Percentiles rank a stretch among this genome's conserved stretches.
These are phyloP conservation scores for Python bivittatus DNA, from an alignment of 2,113 vertebrate genomes.

Conservation along the genomic window DNA sequence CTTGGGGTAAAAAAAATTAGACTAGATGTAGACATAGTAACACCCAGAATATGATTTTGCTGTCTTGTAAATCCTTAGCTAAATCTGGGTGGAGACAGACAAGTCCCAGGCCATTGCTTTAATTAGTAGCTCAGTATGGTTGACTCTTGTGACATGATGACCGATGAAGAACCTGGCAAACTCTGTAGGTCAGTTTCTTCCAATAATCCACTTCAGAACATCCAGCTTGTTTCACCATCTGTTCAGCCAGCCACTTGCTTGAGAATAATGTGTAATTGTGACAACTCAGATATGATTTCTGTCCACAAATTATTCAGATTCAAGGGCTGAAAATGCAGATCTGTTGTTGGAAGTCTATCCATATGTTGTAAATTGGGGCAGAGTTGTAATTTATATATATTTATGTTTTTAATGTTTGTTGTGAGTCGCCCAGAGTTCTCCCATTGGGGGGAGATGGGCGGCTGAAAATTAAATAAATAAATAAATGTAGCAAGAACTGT, in stretches of 20 bases:
- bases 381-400: background rate
- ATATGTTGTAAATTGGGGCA: background rate
- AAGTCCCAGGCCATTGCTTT: background rate
- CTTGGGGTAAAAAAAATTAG: background rate
- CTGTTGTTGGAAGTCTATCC: background rate
- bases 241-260: background rate
- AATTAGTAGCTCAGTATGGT: background rate
- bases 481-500: background rate
- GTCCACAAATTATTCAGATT: background rate
- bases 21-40: background rate
- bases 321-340: background rate
- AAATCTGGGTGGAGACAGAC: background rate
- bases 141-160: constrained; percentile 7
- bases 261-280: background rate
- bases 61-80: background rate
- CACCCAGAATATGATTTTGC: background rate
- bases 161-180: background rate
- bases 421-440: too few relatives aligned
- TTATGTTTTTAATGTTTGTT: too few relatives aligned
- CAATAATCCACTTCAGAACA: background rate
- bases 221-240: background rate
- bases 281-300: background rate
- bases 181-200: background rate
- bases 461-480: too few relatives aligned
- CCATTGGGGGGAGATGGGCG: too few relatives aligned